A percentile compares a stretch with the other conserved stretches of the same genome.
Evolutionary conservation across 1,140 invertebrate species (phyloP).

Genomic region (fruit fly (Drosophila melanogaster)): Release_6_plus_ISO1_MT NT_033777.3:12533501-12534000

Average conservation of each 20-base stretch:
- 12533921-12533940: too few relatives aligned
- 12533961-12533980: too few relatives aligned
- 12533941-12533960: too few relatives aligned
- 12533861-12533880: constrained; percentile 9
- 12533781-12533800: constrained; percentile 63
- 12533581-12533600: constrained; percentile 60
- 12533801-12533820: constrained; percentile 3
- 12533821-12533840: constrained; percentile 29
- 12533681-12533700: constrained; percentile 20
- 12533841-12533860: constrained; percentile 46
- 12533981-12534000: too few relatives aligned
- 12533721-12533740: constrained; percentile 60
- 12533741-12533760: constrained; percentile 30
- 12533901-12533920: background rate
- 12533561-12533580: constrained; percentile 11
- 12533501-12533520: background rate
- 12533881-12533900: too few relatives aligned
- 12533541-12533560: constrained; percentile 72
- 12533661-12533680: constrained; percentile 51
- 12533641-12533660: constrained; percentile 69
- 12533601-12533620: constrained; percentile 53
- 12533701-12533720: constrained; percentile 14
- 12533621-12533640: constrained; percentile 71
- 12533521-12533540: constrained; percentile 62
- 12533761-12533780: constrained; percentile 74